Percentiles rank a stretch among this genome's conserved stretches.
Conservation (phyloP, 2,888 invertebrate genomes). For the Pantelozetes paolii region DNA sequence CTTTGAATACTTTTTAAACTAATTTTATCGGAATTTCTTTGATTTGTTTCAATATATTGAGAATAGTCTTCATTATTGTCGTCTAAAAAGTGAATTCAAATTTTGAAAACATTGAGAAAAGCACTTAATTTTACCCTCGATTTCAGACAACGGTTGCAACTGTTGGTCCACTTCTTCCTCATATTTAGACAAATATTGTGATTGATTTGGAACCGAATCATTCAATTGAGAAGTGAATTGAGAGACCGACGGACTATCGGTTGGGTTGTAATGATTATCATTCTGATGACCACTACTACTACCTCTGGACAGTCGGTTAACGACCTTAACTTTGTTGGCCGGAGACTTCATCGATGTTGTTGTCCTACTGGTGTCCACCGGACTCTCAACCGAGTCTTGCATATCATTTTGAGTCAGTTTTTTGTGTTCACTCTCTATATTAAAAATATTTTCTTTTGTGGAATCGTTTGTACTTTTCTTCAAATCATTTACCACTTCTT, state of each 20-base stretch:
- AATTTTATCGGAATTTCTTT: not conserved
- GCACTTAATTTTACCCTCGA: not conserved
- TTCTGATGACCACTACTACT: not conserved
- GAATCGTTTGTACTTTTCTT: not conserved
- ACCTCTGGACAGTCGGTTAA: constrained; percentile 4
- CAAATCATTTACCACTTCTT: constrained; percentile 14
- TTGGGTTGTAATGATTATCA: constrained; percentile 6
- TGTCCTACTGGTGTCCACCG: not conserved
- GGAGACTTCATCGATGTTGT: constrained; percentile 6
- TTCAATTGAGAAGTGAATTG: constrained; percentile 3
- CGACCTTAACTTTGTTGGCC: not conserved
- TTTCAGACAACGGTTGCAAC: not conserved
- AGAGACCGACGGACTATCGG: constrained; percentile 10
- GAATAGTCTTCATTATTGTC: too few species aligned
- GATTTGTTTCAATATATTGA: too few species aligned
- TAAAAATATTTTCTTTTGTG: constrained; percentile 12
- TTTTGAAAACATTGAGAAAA: not conserved
- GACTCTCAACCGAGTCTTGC: not conserved
- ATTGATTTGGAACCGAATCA: constrained; percentile 9
- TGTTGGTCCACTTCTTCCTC: not conserved
- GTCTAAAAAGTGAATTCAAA: too few species aligned
- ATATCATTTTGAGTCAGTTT: not conserved
- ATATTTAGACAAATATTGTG: not conserved
- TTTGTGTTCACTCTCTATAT: constrained; percentile 9
- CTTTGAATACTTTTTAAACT: too few species aligned